phyloP scores from a whole-genome alignment of 2,888 invertebrate genomes.

The Metellina segmentata region DNA sequence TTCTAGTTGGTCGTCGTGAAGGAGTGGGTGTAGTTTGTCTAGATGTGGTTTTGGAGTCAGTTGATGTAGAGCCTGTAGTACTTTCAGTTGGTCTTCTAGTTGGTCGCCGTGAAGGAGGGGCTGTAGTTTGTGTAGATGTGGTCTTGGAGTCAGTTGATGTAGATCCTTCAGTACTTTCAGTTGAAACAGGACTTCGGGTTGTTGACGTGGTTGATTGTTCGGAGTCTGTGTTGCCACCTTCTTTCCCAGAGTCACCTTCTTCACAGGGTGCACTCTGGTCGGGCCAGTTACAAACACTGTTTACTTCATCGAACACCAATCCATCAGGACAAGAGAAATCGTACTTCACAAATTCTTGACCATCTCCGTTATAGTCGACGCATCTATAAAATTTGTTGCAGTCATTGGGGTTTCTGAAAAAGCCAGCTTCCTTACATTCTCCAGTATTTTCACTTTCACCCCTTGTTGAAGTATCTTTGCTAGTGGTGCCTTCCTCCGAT shows the following conservation, averaged over 20 bases:
- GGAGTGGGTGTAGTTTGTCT: neutral
- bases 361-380: slow-evolving; percentile 89
- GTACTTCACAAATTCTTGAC: slow-evolving; percentile 89
- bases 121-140: neutral
- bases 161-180: neutral
- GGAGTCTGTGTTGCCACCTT: neutral
- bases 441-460: slow-evolving; percentile 12
- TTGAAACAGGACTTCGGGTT: neutral
- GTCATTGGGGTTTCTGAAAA: slow-evolving; percentile 75
- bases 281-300: slow-evolving; percentile 88
- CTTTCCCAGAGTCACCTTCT: slow-evolving; percentile 81
- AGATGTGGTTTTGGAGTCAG: neutral
- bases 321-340: slow-evolving; percentile 91
- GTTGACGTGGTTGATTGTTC: slow-evolving; percentile 23
- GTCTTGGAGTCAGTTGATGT: neutral
- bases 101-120: neutral
- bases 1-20: neutral
- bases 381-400: slow-evolving; percentile 87
- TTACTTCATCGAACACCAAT: slow-evolving; percentile 85
- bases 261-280: slow-evolving; percentile 88
- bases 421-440: slow-evolving; percentile 73
- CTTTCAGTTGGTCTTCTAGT: neutral
- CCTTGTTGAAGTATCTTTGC: slow-evolving; percentile 6
- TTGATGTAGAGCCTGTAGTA: neutral
- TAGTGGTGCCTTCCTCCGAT: neutral